Evolutionary conservation across 2,113 vertebrate species (phyloP).

Genomic region (Atrichornis clamosus): DNA sequence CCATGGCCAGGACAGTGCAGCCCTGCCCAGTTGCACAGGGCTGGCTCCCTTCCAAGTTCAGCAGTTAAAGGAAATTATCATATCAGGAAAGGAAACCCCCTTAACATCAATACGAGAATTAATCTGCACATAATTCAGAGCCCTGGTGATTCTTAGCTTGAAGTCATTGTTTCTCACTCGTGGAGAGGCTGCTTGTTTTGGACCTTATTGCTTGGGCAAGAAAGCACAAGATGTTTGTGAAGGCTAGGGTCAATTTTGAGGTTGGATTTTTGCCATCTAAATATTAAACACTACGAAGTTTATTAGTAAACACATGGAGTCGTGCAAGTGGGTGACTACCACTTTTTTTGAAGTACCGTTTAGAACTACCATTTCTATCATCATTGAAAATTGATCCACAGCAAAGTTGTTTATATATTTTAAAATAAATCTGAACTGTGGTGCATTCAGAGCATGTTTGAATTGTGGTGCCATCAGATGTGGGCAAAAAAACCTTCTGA

Average conservation of each 20-base stretch:
- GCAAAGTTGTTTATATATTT: neutral
- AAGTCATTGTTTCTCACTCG: neutral
- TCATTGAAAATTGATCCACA: neutral
- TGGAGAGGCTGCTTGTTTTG: neutral
- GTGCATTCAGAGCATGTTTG: neutral
- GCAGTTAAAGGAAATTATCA: conserved; percentile 43
- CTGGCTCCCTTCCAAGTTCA: conserved; percentile 23
- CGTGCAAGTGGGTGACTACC: accelerated
- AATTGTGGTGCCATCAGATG: neutral
- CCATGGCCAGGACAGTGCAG: accelerated
- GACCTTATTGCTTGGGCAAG: neutral
- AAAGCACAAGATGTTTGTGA: neutral
- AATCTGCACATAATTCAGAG: neutral
- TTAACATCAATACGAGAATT: neutral
- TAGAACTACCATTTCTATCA: neutral
- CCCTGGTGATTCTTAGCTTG: neutral
- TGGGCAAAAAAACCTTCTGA: accelerated
- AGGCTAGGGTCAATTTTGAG: neutral
- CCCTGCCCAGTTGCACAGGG: neutral
- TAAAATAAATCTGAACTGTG: neutral
- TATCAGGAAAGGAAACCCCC: conserved; percentile 37
- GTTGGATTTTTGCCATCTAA: neutral
- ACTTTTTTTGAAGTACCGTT: neutral
- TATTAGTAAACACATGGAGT: neutral
- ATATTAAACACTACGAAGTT: neutral